Evolutionary conservation across 2,113 vertebrate species (phyloP).

Genomic region (Phodopus roborovskii): DNA sequence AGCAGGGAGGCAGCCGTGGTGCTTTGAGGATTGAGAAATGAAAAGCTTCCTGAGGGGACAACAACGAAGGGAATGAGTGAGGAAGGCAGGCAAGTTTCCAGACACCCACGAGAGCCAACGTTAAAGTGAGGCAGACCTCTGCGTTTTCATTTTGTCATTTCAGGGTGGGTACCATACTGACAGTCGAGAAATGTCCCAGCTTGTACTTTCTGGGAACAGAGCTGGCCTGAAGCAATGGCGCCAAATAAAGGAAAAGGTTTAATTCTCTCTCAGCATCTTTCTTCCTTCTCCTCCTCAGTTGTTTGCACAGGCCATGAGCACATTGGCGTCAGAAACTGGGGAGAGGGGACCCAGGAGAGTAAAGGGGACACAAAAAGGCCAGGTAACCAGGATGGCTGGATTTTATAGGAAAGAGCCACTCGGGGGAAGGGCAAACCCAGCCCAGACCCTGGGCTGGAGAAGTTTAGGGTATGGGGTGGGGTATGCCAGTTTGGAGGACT

Average conservation of each 20-base stretch:
- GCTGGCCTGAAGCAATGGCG: accelerated
- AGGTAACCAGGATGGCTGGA: background rate
- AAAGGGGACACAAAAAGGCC: background rate
- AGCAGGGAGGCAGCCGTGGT: background rate
- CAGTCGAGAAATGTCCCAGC: background rate
- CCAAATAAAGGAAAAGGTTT: background rate
- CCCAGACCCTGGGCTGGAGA: background rate
- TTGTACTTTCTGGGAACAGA: background rate
- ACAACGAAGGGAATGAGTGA: background rate
- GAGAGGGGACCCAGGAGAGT: background rate
- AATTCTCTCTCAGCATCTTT: background rate
- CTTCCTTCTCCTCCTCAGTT: background rate
- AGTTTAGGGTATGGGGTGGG: background rate
- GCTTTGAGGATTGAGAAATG: background rate
- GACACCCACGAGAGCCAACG: background rate
- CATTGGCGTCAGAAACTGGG: background rate
- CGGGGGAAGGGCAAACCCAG: background rate
- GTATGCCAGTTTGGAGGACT: background rate
- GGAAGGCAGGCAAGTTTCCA: too few relatives aligned
- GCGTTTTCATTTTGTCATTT: background rate
- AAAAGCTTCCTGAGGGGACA: background rate
- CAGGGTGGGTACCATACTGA: background rate
- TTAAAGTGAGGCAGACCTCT: background rate
- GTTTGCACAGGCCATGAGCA: background rate
- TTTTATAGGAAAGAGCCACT: background rate